A percentile compares a stretch with the other conserved stretches of the same genome.
Evolutionary conservation across 1,140 invertebrate species (phyloP).

Genomic region (Parapsyche elsis): DNA sequence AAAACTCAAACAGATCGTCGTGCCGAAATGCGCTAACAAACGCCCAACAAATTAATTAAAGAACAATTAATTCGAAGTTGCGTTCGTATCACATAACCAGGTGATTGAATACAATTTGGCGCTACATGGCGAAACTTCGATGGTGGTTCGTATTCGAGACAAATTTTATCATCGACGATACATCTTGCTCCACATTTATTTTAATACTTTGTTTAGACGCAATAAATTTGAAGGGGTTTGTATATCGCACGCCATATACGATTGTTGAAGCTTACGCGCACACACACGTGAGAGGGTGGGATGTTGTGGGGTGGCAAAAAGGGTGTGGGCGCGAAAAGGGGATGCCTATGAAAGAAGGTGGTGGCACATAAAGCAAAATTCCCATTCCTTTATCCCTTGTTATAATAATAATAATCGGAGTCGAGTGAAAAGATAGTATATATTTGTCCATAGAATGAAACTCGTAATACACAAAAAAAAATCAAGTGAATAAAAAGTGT

Average conservation of each 20-base stretch:
- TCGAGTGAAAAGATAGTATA: slow-evolving; percentile 42
- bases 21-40: neutral
- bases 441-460: no score
- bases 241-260: slow-evolving; percentile 7
- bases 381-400: slow-evolving; percentile 53
- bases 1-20: no score
- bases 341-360: slow-evolving; percentile 38
- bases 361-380: slow-evolving; percentile 54
- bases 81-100: no score
- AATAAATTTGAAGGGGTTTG: slow-evolving; percentile 23
- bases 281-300: slow-evolving; percentile 59
- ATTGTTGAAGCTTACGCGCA: slow-evolving; percentile 1
- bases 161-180: neutral
- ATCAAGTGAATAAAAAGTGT: no score
- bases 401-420: slow-evolving; percentile 53
- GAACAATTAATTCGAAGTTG: neutral
- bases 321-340: slow-evolving; percentile 14
- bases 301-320: slow-evolving; percentile 68
- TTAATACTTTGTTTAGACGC: slow-evolving; percentile 30
- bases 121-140: neutral
- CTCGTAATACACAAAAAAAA: no score
- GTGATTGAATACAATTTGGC: no score
- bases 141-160: neutral
- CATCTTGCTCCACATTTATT: neutral
- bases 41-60: neutral